Evolutionary conservation across 2,888 invertebrate species (phyloP).

Genomic region (Dicyrtomina minuta): DNA sequence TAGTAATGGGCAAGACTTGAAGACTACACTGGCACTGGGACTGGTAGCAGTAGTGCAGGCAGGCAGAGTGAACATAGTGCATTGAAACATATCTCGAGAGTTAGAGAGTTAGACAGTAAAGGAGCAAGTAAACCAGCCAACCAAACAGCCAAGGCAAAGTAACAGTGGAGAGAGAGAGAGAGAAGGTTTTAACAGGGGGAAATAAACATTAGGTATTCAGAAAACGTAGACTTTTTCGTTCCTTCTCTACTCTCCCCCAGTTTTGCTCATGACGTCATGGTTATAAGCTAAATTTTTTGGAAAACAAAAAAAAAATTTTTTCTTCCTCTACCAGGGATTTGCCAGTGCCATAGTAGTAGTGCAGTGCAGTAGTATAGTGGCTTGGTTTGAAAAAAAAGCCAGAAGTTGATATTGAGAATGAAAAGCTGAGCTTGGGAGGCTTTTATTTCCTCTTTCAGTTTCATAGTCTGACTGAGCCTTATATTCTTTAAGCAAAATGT

Average conservation of each 20-base stretch:
- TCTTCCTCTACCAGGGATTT: neutral
- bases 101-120: constrained; percentile 1
- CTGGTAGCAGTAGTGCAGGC: too few relatives aligned
- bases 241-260: constrained; percentile 27
- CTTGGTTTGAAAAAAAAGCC: neutral
- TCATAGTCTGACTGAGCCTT: too few relatives aligned
- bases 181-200: constrained; percentile 32
- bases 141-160: constrained; percentile 5
- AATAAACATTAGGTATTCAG: constrained; percentile 32
- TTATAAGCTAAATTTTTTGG: constrained; percentile 25
- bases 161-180: constrained; percentile 24
- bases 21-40: too few relatives aligned
- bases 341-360: too few relatives aligned
- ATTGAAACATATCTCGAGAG: constrained; percentile 17
- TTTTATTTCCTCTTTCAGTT: too few relatives aligned
- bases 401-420: neutral
- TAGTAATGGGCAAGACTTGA: too few relatives aligned
- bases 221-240: constrained; percentile 33
- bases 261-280: constrained; percentile 30
- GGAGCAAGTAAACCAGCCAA: constrained; percentile 18
- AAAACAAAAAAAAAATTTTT: neutral
- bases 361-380: too few relatives aligned
- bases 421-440: neutral
- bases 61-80: too few relatives aligned
- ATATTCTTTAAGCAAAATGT: too few relatives aligned